Evolutionary conservation across 1,140 invertebrate species (phyloP), one percentile per base, ranked within the genome.

Genomic region (Drosophila bocqueti): DNA sequence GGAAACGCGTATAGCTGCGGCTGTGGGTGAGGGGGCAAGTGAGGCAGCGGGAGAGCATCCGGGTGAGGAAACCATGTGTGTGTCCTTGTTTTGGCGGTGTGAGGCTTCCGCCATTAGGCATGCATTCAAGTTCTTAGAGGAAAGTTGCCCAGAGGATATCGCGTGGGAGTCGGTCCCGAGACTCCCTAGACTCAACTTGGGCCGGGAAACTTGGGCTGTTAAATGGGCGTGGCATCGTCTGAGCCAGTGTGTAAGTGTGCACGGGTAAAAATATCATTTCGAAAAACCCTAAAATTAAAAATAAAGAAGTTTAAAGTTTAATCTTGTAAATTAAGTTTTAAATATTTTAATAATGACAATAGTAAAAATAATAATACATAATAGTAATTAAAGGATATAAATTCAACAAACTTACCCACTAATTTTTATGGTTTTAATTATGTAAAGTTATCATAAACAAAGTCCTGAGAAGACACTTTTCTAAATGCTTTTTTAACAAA

Each of bases 121-220:
- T 86, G 82, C 83, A 85, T 83, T 84, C 81, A 73, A 73, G 46
- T 73, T 74, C 71, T 73, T 61, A 38, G 67, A 38, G 71, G 15
- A 73, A 59, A 72, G 49, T 68, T 68, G 49, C 78, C 78, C 50
- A 60, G 82, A 72, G 81, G 67, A 46, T 84, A 49, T 62, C 55
- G 63, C 49, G 62, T 43, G 59, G 43, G 54, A 36, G 55, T 55
- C 18, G 42, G 3, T 46, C n/a, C 26, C 18, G 24, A 18, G n/a
- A 29, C 42, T 68, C 42, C 45, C 67, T 46, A 55, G 63, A 46
- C 55, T 9, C 46, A 61, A 60, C 38, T 65, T 49, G 71, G 59
- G 63, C 47, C 58, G 36, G 62, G 47, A 10, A 60, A 50, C 42
- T 47, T 45, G 21, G 60, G 38, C 42, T 42, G 62, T 43, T 55